A percentile compares a stretch with the other conserved stretches of the same genome.
phyloP scores from a whole-genome alignment of 2,888 invertebrate species.

The Liodrosophila aerea region DNA sequence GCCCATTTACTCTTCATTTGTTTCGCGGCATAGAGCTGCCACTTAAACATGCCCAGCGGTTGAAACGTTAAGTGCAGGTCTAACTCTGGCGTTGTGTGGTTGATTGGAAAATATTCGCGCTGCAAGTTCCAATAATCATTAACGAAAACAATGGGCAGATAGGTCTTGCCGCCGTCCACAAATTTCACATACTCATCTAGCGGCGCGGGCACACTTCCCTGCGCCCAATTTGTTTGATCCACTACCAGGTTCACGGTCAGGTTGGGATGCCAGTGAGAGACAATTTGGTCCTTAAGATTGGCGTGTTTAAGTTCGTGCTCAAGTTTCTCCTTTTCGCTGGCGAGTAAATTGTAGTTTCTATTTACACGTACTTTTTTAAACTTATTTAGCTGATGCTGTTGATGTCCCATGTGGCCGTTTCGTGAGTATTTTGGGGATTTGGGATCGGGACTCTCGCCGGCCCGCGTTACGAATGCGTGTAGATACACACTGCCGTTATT shows the following conservation, averaged over 20 bases:
- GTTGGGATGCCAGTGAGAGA: slow-evolving; percentile 99
- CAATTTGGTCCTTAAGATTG: slow-evolving; percentile 90
- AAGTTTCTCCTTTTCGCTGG: slow-evolving; percentile 85
- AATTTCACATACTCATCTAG: slow-evolving; percentile 96
- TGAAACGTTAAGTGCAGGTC: slow-evolving; percentile 90
- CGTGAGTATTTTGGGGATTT: slow-evolving; percentile 85
- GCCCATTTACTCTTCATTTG: slow-evolving; percentile 94
- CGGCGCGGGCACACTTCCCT: slow-evolving; percentile 94
- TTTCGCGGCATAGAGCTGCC: slow-evolving; percentile 99
- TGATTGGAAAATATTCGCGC: slow-evolving; percentile 95
- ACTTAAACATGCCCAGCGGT: slow-evolving; percentile 97
- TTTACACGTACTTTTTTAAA: slow-evolving; percentile 93
- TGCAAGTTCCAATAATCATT: slow-evolving; percentile 99
- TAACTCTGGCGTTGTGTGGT: slow-evolving; percentile 89
- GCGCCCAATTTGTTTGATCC: slow-evolving; percentile 97
- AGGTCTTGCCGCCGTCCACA: slow-evolving; percentile 91
- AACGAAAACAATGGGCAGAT: slow-evolving; percentile 95
- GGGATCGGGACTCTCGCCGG: slow-evolving; percentile 93
- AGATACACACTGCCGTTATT: slow-evolving; percentile 97
- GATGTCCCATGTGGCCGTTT: slow-evolving; percentile 87
- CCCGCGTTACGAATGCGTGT: slow-evolving; percentile 93
- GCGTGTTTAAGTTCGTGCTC: slow-evolving; percentile 88
- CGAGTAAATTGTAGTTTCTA: slow-evolving; percentile 96
- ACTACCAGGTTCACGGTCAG: slow-evolving; percentile 96
- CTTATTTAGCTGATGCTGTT: slow-evolving; percentile 92